These are phyloP conservation scores for Todus mexicanus DNA, from an alignment of 2,797 vertebrate genomes.

Conservation along the genomic window DNA sequence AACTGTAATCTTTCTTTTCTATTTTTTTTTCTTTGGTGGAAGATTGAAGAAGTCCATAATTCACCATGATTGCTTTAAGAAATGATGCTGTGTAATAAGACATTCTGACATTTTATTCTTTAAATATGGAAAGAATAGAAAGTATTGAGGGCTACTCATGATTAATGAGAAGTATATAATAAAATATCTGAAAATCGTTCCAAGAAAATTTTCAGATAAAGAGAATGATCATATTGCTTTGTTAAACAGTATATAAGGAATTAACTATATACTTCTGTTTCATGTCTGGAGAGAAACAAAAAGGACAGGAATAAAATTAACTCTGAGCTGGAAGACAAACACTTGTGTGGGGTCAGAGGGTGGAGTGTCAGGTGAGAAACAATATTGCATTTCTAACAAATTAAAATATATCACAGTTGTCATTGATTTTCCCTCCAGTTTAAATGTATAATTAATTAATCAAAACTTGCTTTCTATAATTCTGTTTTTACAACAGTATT, in stretches of 20 bases:
- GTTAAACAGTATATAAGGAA: neutral
- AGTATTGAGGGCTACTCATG: neutral
- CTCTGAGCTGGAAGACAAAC: neutral
- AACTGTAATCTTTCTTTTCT: neutral
- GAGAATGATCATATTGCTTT: neutral
- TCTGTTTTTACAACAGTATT: neutral
- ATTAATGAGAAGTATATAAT: neutral
- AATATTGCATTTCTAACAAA: neutral
- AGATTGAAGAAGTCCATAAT: conserved; percentile 13
- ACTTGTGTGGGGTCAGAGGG: rapidly evolving
- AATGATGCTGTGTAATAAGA: neutral
- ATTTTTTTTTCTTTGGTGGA: neutral
- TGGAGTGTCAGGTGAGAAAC: neutral
- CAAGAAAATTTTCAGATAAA: neutral
- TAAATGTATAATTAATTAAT: neutral
- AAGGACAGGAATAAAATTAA: neutral
- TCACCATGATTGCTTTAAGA: conserved; percentile 11
- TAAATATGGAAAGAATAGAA: neutral
- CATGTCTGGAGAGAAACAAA: neutral
- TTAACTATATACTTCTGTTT: neutral
- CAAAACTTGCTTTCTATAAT: neutral
- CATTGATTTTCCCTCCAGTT: neutral
- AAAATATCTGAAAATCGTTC: neutral
- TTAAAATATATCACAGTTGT: neutral
- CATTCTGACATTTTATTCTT: neutral